These are phyloP conservation scores for Stomatorhinus walkeri DNA, from an alignment of 2,797 vertebrate genomes.

Conservation along the genomic window DNA sequence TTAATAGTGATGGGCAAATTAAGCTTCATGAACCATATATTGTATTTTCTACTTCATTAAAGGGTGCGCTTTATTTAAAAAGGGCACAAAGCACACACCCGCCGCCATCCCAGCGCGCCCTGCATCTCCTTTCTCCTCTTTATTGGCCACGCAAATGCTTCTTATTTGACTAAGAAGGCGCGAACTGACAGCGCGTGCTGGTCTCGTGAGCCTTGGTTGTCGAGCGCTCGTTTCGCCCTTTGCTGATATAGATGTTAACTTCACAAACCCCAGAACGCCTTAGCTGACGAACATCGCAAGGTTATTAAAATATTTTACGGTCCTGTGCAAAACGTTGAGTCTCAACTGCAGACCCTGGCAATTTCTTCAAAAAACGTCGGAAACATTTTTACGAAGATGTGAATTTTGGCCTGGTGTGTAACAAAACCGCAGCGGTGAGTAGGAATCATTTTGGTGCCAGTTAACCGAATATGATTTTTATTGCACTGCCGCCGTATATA, in stretches of 20 bases:
- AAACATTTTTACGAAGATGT: neutral
- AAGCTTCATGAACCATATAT: neutral
- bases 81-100: neutral
- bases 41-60: neutral
- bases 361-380: neutral
- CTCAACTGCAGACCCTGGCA: neutral
- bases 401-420: neutral
- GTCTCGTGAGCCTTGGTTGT: neutral
- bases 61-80: neutral
- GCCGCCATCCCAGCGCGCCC: neutral
- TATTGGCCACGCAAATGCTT: neutral
- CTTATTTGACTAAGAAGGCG: neutral
- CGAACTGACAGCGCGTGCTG: neutral
- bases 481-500: neutral
- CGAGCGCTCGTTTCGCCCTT: neutral
- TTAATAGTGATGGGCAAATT: neutral
- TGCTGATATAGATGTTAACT: neutral
- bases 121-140: neutral
- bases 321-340: neutral
- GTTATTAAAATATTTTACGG: neutral
- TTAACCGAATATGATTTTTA: neutral
- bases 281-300: neutral
- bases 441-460: neutral
- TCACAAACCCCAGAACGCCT: neutral
- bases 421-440: neutral